phyloP scores from a whole-genome alignment of 2,797 vertebrate species.

The Erethizon dorsatum region DNA sequence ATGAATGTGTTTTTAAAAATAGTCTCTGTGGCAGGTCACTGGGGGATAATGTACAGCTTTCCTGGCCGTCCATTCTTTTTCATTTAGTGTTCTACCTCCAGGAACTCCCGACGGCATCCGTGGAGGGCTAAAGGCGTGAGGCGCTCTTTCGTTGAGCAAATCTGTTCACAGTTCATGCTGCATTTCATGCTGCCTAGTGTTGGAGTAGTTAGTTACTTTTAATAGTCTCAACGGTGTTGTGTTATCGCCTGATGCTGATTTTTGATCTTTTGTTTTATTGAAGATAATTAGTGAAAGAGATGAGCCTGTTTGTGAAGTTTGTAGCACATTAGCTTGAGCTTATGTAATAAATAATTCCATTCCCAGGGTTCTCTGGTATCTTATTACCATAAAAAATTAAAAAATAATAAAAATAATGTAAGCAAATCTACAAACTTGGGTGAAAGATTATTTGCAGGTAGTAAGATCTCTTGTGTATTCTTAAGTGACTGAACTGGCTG shows the following conservation, averaged over 20 bases:
- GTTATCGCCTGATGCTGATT: constrained; percentile 50
- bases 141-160: not conserved
- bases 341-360: not conserved
- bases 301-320: constrained; percentile 47
- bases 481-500: not conserved
- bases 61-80: not conserved
- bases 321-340: not conserved
- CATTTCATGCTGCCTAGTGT: not conserved
- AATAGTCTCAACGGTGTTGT: not conserved
- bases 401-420: constrained; percentile 52
- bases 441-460: constrained; percentile 9
- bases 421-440: constrained; percentile 13
- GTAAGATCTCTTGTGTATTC: not conserved
- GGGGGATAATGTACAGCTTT: not conserved
- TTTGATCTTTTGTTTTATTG: constrained; percentile 66
- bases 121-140: not conserved
- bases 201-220: not conserved
- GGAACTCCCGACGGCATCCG: not conserved
- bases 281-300: constrained; percentile 65
- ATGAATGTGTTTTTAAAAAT: constrained; percentile 62
- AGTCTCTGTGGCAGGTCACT: not conserved
- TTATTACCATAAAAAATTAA: not conserved
- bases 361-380: not conserved
- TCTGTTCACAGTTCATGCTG: not conserved
- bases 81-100: not conserved